Base-by-base conservation (phyloP, 2,797 vertebrate genomes). In the Gymnopithys bicolor region DNA sequence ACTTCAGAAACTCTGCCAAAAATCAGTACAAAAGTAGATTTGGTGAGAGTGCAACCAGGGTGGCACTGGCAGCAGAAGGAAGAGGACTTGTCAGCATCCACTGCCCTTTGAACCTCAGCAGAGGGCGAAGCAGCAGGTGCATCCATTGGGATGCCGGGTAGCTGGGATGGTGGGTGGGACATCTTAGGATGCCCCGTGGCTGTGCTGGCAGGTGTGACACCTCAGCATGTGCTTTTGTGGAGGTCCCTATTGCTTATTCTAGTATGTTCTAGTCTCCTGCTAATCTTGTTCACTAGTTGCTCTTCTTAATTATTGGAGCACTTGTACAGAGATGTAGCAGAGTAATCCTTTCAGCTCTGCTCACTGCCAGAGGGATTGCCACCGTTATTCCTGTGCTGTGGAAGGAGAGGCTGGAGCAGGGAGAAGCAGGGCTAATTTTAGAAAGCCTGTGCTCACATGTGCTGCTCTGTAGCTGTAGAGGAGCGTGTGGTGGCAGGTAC, bases 331-430 rank as follows among this genome's bases (percentile, higher is more conserved):
- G 94, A 93, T 96, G 83, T 69, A 89, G 80, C 76, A 81, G 93
- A 94, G 95, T 86, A 95, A 95, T 95, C 85, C 89, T 94, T 96
- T 95, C 87, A 88, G 91, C 94, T 94, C 85, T 94, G 90, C 76
- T 62, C 86, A 53, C 90, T 94, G 91, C 87, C 90, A 78, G 76
- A 60, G 82, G 94, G 76, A 88, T 94, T 94, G 94, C 82, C 76
- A 66, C 91, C 76, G 5, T 80, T 86, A 45, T 48, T 87, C 82
- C 64, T 16, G 2, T 0, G 13, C 83, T 90, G 0, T 32, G 77
- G 66, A 71, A 46, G 84, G 49, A 90, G 82, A 91, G 60, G 79
- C 32, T 66, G 84, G 73, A 78, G 69, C 82, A 66, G 52, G 63
- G 69, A 51, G 83, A 43, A 77, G 80, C 64, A 30, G 41, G 45